These are phyloP conservation scores for Polymixis lichenea DNA, from an alignment of 2,888 invertebrate species.

Conservation along the genomic window DNA sequence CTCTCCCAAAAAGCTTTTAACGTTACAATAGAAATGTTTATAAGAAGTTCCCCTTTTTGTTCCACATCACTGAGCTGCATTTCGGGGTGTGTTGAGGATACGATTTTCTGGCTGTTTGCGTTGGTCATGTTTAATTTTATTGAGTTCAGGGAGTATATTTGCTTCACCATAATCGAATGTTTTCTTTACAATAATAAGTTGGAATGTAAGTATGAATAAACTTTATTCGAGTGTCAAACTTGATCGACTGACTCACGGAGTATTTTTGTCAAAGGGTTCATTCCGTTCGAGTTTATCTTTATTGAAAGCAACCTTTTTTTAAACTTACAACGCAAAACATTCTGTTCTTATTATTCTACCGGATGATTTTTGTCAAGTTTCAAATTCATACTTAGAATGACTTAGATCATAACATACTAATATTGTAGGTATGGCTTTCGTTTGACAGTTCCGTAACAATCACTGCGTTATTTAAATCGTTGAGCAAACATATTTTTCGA, in stretches of 20 bases:
- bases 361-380: neutral
- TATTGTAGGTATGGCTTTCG: too few relatives aligned
- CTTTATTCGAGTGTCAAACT: neutral
- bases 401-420: too few relatives aligned
- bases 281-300: neutral
- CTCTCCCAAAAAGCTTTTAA: conserved; percentile 37
- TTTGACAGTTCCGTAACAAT: too few relatives aligned
- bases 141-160: conserved; percentile 34
- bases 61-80: conserved; percentile 45
- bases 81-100: conserved; percentile 41
- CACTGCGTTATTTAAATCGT: too few relatives aligned
- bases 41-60: conserved; percentile 43
- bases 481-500: too few relatives aligned
- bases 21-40: conserved; percentile 36
- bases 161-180: conserved; percentile 2
- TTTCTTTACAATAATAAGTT: conserved; percentile 6
- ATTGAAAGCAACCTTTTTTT: conserved; percentile 16
- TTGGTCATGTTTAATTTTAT: conserved; percentile 41
- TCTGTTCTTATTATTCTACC: neutral
- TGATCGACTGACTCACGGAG: conserved; percentile 33
- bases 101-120: conserved; percentile 40
- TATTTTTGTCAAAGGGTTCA: conserved; percentile 27
- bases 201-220: neutral
- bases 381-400: too few relatives aligned
- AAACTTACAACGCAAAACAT: neutral